Evolutionary conservation across 2,113 vertebrate species (phyloP).

Genomic region (Nesoenas mayeri): DNA sequence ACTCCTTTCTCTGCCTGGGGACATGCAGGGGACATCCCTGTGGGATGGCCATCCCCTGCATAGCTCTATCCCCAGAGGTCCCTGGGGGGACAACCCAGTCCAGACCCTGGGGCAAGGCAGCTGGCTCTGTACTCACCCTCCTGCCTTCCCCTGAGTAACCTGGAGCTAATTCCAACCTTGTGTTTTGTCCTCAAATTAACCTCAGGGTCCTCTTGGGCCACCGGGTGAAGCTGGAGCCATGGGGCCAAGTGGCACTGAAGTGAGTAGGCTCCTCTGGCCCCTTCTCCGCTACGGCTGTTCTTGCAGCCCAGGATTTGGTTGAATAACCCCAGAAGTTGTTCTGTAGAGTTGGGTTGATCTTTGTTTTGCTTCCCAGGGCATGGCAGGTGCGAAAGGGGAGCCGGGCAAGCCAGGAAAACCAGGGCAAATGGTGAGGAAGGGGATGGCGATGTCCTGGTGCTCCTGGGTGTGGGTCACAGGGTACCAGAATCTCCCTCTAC

Average conservation of each 20-base stretch:
- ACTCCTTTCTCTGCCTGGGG: background rate
- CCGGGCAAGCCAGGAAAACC: constrained; percentile 71
- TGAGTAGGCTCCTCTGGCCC: constrained; percentile 34
- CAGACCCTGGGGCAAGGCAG: background rate
- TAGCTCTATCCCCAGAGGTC: fast-evolving
- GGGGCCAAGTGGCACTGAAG: constrained; percentile 75
- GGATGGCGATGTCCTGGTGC: background rate
- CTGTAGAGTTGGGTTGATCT: background rate
- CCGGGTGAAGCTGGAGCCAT: constrained; percentile 74
- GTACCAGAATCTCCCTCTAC: background rate
- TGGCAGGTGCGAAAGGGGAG: constrained; percentile 74
- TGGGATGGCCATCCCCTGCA: background rate
- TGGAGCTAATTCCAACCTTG: background rate
- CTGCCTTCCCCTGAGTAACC: background rate
- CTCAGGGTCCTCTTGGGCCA: constrained; percentile 79
- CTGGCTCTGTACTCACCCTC: fast-evolving
- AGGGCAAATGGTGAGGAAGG: constrained; percentile 71
- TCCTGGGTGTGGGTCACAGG: background rate
- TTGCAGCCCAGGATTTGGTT: background rate
- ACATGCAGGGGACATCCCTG: background rate
- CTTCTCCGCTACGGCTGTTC: background rate
- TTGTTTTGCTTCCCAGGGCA: constrained; percentile 68
- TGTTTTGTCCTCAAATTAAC: background rate
- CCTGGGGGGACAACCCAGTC: background rate
- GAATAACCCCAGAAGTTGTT: background rate